Evolutionary conservation across 2,888 invertebrate species (phyloP), one percentile per base, ranked within the genome.

Genomic region (Bugulina stolonifera): DNA sequence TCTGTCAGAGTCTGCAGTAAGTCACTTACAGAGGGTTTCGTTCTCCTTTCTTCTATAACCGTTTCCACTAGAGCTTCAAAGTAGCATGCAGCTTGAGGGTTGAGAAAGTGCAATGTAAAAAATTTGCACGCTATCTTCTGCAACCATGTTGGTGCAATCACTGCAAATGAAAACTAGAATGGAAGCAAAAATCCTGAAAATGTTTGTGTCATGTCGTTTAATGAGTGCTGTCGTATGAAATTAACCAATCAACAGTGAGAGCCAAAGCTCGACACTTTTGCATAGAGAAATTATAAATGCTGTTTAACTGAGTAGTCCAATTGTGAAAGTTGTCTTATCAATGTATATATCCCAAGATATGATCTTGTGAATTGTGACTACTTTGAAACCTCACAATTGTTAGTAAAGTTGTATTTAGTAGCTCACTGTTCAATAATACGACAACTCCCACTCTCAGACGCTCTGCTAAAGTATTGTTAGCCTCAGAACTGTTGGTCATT

Each of bases 1-100:
- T 57, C 57, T n/a, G 57, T 25, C 57, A 57, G 14, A n/a, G 57
- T 57, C 23, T 57, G 57, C 57, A 57, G 57, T 5, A 57, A 23
- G 23, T 57, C 57, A 57, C 5, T n/a, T 57, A 25, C 23, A n/a
- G 14, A 18, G n/a, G 57, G 3, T n/a, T 57, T 5, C 23, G 14
- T 57, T 57, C 23, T 57, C 23, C 57, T 57, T 5, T 57, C 5
- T n/a, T 23, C 23, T 3, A 57, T 5, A n/a, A 3, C 57, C 14
- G 14, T 3, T 25, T 10, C 57, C 23, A 57, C 57, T 57, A 57
- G 23, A 25, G 10, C 14, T 57, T 57, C 57, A n/a, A 57, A 57
- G 57, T 57, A 57, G 10, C 23, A 5, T 5, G 23, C 57, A n/a
- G 57, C 57, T 14, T 10, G 5, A n/a, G 57, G 57, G 23, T 57